phyloP scores from a whole-genome alignment of 1,140 invertebrate genomes.

The Panulirus ornatus region DNA sequence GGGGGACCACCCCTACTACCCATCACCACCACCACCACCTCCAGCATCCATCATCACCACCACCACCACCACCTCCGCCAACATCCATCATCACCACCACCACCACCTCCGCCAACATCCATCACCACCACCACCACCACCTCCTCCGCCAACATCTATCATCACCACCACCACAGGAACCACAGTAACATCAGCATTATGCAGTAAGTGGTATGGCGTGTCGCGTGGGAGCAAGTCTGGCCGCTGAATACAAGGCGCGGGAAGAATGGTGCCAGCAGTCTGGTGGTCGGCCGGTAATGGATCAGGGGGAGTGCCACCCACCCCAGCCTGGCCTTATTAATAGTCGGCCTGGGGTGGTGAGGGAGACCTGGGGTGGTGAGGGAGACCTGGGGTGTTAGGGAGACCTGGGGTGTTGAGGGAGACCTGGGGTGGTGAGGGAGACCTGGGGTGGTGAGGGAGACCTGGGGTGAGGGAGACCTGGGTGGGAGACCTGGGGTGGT shows the following conservation, averaged over 20 bases:
- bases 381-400: not conserved
- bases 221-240: not conserved
- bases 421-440: too few species aligned
- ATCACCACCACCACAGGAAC: too few species aligned
- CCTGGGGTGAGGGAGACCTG: not conserved
- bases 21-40: not conserved
- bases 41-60: not conserved
- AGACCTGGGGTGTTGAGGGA: too few species aligned
- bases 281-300: not conserved
- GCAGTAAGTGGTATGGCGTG: constrained; percentile 2
- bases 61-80: too few species aligned
- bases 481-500: too few species aligned
- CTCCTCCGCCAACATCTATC: too few species aligned
- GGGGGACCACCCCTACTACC: not conserved
- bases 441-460: not conserved
- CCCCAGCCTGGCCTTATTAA: not conserved
- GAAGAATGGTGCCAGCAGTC: not conserved
- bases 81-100: too few species aligned
- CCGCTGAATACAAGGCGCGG: not conserved
- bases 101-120: too few species aligned
- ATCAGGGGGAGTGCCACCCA: not conserved
- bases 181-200: not conserved
- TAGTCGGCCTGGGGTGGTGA: not conserved
- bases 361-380: not conserved
- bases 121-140: too few species aligned